Evolutionary conservation across 2,113 vertebrate species (phyloP).

Genomic region (Diglossa brunneiventris): DNA sequence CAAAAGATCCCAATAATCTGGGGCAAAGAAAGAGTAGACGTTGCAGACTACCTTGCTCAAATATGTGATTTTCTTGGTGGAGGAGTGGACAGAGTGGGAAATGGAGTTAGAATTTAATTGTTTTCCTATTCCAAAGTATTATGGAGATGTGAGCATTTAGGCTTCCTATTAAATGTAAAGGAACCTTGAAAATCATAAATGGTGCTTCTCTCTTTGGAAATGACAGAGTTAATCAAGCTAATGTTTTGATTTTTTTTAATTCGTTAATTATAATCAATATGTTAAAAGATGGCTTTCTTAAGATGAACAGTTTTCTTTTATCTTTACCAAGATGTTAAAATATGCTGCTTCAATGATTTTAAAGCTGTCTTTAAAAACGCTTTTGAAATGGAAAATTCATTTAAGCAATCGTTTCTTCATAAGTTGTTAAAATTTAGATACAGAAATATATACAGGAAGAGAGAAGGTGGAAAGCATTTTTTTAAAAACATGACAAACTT

Average conservation of each 20-base stretch:
- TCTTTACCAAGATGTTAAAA: not conserved
- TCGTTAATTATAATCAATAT: not conserved
- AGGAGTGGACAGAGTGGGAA: not conserved
- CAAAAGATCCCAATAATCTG: not conserved
- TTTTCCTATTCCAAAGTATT: not conserved
- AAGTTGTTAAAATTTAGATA: not conserved
- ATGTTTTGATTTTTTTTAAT: not conserved
- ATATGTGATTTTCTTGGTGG: not conserved
- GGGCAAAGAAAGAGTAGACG: fast-evolving
- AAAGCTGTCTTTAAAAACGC: not conserved
- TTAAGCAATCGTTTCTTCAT: not conserved
- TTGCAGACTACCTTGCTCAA: not conserved
- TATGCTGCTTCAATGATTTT: not conserved
- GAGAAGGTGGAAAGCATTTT: not conserved
- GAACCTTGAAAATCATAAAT: not conserved
- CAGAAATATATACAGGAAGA: not conserved
- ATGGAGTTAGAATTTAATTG: fast-evolving
- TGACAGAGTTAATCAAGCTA: not conserved
- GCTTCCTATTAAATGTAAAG: not conserved
- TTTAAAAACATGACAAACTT: not conserved
- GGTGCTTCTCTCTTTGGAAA: not conserved
- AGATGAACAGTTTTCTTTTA: not conserved
- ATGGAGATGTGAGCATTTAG: not conserved
- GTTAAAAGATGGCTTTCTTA: not conserved
- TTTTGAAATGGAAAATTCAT: not conserved